Evolutionary conservation across 2,797 vertebrate species (phyloP).

Genomic region (Lycodopsis pacificus): DNA sequence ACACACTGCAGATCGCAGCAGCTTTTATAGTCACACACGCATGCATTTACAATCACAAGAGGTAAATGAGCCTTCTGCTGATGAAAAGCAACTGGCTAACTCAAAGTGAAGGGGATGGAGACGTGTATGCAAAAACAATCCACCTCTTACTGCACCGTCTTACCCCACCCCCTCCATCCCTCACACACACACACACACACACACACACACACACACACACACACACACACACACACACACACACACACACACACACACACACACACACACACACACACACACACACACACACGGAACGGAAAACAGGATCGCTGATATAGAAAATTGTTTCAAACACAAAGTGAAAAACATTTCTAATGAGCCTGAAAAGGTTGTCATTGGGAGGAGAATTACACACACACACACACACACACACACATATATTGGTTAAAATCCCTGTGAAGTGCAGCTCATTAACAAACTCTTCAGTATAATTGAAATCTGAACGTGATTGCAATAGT

Average conservation of each 20-base stretch:
- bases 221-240: slow-evolving; percentile 32
- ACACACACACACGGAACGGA: slow-evolving; percentile 21
- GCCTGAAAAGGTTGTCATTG: slow-evolving; percentile 64
- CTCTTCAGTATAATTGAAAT: slow-evolving; percentile 68
- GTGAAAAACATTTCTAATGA: slow-evolving; percentile 71
- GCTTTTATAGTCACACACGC: slow-evolving; percentile 72
- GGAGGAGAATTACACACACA: slow-evolving; percentile 44
- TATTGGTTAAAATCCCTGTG: slow-evolving; percentile 25
- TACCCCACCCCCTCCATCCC: not conserved
- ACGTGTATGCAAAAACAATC: slow-evolving; percentile 34
- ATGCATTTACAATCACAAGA: slow-evolving; percentile 68
- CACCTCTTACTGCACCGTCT: slow-evolving; percentile 5
- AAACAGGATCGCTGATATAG: slow-evolving; percentile 61
- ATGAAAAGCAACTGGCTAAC: slow-evolving; percentile 59
- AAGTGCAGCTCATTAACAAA: slow-evolving; percentile 62
- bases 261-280: slow-evolving; percentile 30
- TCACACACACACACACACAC: not conserved
- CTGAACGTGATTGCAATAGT: slow-evolving; percentile 59
- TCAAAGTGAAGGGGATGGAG: slow-evolving; percentile 51
- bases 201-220: slow-evolving; percentile 29
- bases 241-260: not conserved
- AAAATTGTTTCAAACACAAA: slow-evolving; percentile 69
- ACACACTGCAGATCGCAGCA: slow-evolving; percentile 53
- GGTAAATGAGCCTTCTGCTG: slow-evolving; percentile 70
- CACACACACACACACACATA: slow-evolving; percentile 19